Evolutionary conservation across 2,113 vertebrate genomes (phyloP), one percentile per base, ranked within the genome.

Genomic region (Cebidichthys violaceus): DNA sequence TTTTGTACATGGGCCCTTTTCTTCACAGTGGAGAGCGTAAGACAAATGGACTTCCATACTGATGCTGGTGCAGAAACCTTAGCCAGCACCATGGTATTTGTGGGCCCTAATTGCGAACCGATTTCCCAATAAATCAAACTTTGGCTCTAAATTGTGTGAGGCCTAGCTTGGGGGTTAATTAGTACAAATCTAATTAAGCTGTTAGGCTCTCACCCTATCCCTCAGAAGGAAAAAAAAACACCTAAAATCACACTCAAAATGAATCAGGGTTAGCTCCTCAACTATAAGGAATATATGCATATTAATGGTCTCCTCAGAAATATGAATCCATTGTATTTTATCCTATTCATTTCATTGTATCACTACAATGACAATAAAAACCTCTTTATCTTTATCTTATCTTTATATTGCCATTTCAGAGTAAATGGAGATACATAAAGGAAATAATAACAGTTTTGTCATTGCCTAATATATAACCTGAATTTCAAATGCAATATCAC

Each of bases 111-210:
- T 6, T 54, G 43, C 33, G 54, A 60, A 65, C 6, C 1, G 29
- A 76, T 64, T 55, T 65, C 9, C 33, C n/a, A 59, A 37, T 31
- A 83, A 57, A 64, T 80, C 43, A 47, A 61, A 82, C 39, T 24
- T 61, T 67, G 52, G n/a, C 59, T 37, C 27, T 11, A 54, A n/a
- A 35, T 43, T 54, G 5, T 27, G 24, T 37, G 67, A 75, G 55
- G 17, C 43, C 11, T 14, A 57, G 9, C 27, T 37, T 59, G 22
- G 73, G 11, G 31, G 31, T 27, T 45, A 60, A 50, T 13, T 52
- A 33, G 50, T 52, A 24, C 35, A 37, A 29, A 29, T 59, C 55
- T 15, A 59, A 57, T 57, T 57, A 57, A 59, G 24, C 55, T 59
- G 55, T 59, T 29, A 59, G 24, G 24, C 55, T 9, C 22, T 3